Conservation (phyloP, 2,888 invertebrate species). For the Apocheima hispidaria region DNA sequence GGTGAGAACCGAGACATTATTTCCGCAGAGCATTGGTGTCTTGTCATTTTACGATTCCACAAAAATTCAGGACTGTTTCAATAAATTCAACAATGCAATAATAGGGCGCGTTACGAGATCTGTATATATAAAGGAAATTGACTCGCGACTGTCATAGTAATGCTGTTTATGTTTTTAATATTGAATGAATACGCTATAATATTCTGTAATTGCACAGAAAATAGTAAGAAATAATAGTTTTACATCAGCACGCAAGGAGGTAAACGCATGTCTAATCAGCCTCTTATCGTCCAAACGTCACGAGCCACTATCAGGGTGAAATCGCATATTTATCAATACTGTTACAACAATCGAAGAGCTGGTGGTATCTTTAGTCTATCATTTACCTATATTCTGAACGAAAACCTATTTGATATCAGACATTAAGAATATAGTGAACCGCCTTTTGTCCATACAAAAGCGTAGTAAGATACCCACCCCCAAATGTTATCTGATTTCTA, state of each 20-base stretch:
- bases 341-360: constrained; percentile 36
- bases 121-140: too few relatives aligned
- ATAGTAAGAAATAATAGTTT: constrained; percentile 31
- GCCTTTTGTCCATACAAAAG: too few relatives aligned
- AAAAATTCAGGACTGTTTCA: too few relatives aligned
- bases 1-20: too few relatives aligned
- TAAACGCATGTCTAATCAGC: constrained; percentile 63
- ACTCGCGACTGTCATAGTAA: neutral
- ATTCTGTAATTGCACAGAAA: constrained; percentile 9
- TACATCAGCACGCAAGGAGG: constrained; percentile 31
- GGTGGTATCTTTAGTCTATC: constrained; percentile 27
- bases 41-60: too few relatives aligned
- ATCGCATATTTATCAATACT: constrained; percentile 53
- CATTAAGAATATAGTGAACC: too few relatives aligned
- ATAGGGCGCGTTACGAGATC: too few relatives aligned
- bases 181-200: neutral
- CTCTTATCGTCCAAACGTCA: constrained; percentile 67
- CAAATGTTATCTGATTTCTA: too few relatives aligned
- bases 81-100: too few relatives aligned
- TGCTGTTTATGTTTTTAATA: neutral
- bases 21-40: too few relatives aligned
- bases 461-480: too few relatives aligned
- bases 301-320: constrained; percentile 64
- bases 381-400: constrained; percentile 34
- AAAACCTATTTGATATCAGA: constrained; percentile 34